Percentiles rank a stretch among this genome's conserved stretches.
Conservation (phyloP, 2,113 vertebrate genomes). For the Gracilinanus agilis region DNA sequence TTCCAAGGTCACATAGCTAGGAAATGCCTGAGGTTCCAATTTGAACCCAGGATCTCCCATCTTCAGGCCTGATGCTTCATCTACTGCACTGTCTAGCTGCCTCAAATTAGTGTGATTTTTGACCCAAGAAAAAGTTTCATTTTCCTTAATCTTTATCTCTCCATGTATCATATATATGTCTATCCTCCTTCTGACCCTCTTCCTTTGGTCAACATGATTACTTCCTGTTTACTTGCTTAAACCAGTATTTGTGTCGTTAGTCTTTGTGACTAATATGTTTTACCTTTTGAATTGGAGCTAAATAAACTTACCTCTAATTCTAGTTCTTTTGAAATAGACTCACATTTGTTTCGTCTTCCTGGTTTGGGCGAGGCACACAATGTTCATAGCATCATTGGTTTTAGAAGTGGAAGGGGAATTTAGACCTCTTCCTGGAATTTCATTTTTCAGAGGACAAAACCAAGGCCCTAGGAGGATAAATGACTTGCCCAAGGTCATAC, state of each 20-base stretch:
- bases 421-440: background rate
- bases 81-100: too few species aligned
- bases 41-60: too few species aligned
- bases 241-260: conserved; percentile 34
- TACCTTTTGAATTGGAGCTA: conserved; percentile 53
- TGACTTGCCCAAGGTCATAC: background rate
- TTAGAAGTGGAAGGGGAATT: background rate
- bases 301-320: conserved; percentile 59
- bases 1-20: too few species aligned
- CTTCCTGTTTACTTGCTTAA: conserved; percentile 71
- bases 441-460: background rate
- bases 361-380: conserved; percentile 34
- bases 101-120: background rate
- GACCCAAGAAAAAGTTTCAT: background rate
- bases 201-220: background rate
- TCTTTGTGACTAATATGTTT: conserved; percentile 57
- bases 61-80: too few species aligned
- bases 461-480: background rate
- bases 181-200: background rate
- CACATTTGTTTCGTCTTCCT: conserved; percentile 64
- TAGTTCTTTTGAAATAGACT: conserved; percentile 64
- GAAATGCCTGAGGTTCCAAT: too few species aligned
- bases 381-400: background rate
- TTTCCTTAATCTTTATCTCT: background rate
- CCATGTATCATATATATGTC: background rate